Evolutionary conservation across 2,888 invertebrate species (phyloP), one percentile per base, ranked within the genome.

Genomic region (Clanis bilineata): DNA sequence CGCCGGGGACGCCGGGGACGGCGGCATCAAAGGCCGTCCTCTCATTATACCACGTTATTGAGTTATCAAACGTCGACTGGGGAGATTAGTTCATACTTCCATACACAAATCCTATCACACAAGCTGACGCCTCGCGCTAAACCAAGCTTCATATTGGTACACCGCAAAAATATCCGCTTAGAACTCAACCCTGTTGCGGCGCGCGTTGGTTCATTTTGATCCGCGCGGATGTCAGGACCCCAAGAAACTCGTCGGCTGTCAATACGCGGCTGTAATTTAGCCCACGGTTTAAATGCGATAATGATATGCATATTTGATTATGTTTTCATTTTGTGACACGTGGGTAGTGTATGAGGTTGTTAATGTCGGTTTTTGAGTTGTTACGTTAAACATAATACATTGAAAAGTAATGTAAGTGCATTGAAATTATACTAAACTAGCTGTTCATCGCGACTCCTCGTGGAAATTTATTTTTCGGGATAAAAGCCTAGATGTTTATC

Each of bases 11-110:
- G 65, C 64, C 58, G 69, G 64, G 72, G 66, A 79, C 62, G 63
- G 61, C 69, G 72, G 76, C 87, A 82, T 90, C 91, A 91, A 92
- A 92, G 92, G 92, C 84, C 85, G 80, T 77, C 80, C 84, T 84
- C 83, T 89, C 89, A 88, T 92, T 90, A 89, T 88, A 82, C 83
- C 81, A 80, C 81, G 83, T 89, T 90, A 92, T 92, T 92, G 92
- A 92, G 90, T 92, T 92, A 93, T 92, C 90, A 88, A 82, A 78
- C 82, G 74, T 78, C 77, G 77, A 51, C 80, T 80, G 80, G 90
- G 88, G 87, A 87, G 91, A 90, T 92, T 90, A 91, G 90, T 90
- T 88, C 90, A 91, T 90, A 90, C 90, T 91, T 89, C 90, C 90
- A 91, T 90, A 88, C 84, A 83, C 88, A 88, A 91, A 92, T 93